Conservation (phyloP, 2,797 vertebrate species). For the Fundulus diaphanus region DNA sequence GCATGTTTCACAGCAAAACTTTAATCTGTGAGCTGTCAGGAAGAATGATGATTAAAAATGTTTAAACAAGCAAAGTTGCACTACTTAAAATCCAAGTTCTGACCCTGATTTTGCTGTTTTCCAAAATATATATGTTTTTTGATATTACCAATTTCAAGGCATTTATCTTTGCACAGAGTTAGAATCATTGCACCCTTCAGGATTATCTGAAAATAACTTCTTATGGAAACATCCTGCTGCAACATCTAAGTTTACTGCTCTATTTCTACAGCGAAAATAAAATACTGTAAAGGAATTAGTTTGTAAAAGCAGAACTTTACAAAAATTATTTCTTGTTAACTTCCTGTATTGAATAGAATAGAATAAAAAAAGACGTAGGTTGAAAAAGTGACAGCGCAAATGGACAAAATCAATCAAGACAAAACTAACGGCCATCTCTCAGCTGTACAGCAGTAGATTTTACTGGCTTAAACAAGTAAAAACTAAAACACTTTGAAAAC, state of each 20-base stretch:
- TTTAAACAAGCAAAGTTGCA: neutral
- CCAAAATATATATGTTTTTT: neutral
- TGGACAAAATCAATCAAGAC: too few relatives aligned
- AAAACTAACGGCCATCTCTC: too few relatives aligned
- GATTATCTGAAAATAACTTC: too few relatives aligned
- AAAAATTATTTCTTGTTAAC: neutral
- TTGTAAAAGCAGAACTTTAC: neutral
- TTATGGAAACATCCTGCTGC: too few relatives aligned
- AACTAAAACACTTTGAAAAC: too few relatives aligned
- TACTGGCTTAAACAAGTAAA: too few relatives aligned
- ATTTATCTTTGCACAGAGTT: too few relatives aligned
- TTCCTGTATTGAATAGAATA: neutral
- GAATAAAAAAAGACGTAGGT: neutral
- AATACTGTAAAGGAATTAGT: neutral
- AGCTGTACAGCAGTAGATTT: too few relatives aligned
- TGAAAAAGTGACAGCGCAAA: neutral
- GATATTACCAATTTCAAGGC: too few relatives aligned
- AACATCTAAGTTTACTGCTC: neutral
- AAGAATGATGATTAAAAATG: neutral
- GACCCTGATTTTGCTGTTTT: neutral
- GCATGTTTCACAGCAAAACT: slow-evolving; percentile 76
- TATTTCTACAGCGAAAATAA: slow-evolving; percentile 40
- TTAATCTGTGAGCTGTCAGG: slow-evolving; percentile 51
- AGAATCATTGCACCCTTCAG: too few relatives aligned
- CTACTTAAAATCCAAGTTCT: neutral